phyloP scores from a whole-genome alignment of 2,888 invertebrate genomes.

The Crocallis elinguaria region DNA sequence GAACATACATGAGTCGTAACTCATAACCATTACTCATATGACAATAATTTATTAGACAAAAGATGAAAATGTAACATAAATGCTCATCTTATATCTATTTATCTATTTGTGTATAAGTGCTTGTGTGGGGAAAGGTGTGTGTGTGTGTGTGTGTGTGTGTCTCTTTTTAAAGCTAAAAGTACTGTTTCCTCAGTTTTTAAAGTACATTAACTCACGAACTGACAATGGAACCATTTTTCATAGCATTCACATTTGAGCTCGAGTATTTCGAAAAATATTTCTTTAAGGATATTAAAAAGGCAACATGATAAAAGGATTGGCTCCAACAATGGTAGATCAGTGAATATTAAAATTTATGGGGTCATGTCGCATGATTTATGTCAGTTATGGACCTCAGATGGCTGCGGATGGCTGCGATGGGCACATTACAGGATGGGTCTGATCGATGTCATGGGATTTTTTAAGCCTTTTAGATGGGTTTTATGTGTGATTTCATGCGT shows the following conservation, averaged over 20 bases:
- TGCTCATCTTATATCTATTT: too few relatives aligned
- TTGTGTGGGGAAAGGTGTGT: too few relatives aligned
- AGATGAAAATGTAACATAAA: too few relatives aligned
- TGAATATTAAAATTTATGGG: conserved; percentile 34
- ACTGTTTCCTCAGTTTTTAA: background rate
- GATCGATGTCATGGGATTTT: conserved; percentile 33
- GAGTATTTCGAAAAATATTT: conserved; percentile 15
- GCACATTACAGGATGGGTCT: conserved; percentile 17
- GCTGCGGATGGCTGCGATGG: conserved; percentile 18
- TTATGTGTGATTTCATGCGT: conserved; percentile 2
- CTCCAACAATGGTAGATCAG: conserved; percentile 22
- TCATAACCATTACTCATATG: too few relatives aligned
- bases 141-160: too few relatives aligned
- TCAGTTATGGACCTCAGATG: conserved; percentile 30
- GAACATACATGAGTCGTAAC: too few relatives aligned
- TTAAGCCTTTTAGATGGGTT: conserved; percentile 8
- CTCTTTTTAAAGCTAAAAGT: background rate
- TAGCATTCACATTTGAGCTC: background rate
- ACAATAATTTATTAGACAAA: too few relatives aligned
- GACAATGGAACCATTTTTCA: conserved; percentile 12
- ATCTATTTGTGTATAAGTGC: too few relatives aligned
- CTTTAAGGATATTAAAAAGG: conserved; percentile 23
- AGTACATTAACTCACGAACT: conserved; percentile 6
- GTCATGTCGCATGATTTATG: conserved; percentile 33
- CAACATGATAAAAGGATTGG: conserved; percentile 17